These are phyloP conservation scores for Mus spicilegus DNA, from an alignment of 2,113 vertebrate species.

Conservation along the genomic window DNA sequence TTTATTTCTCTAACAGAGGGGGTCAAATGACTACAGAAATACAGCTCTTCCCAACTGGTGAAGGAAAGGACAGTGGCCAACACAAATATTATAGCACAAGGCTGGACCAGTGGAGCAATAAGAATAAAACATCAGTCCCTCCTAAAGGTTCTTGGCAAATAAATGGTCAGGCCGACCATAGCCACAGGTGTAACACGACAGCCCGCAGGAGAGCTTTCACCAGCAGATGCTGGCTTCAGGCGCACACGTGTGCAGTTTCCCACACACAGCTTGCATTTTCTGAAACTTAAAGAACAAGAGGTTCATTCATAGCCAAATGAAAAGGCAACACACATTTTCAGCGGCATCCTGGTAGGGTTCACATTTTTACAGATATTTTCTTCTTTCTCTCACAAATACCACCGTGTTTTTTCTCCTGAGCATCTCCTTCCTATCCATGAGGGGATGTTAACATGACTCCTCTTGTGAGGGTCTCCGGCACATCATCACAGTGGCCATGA, in stretches of 20 bases:
- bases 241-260: conserved; percentile 13
- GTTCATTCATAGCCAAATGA: conserved; percentile 62
- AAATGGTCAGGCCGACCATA: conserved; percentile 71
- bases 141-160: conserved; percentile 69
- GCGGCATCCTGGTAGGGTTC: conserved; percentile 20
- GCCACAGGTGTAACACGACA: conserved; percentile 67
- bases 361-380: conserved; percentile 44
- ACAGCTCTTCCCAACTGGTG: conserved; percentile 60
- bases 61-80: conserved; percentile 73
- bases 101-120: conserved; percentile 58
- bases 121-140: conserved; percentile 68
- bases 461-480: background rate
- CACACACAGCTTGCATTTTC: background rate
- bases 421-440: background rate
- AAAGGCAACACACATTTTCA: conserved; percentile 63
- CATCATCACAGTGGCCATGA: background rate
- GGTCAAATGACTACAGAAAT: conserved; percentile 11
- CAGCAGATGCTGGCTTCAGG: conserved; percentile 54
- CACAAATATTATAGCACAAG: conserved; percentile 72
- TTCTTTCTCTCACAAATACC: conserved; percentile 53
- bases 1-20: conserved; percentile 65
- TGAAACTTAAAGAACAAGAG: conserved; percentile 62
- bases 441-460: background rate
- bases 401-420: background rate
- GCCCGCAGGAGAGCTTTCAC: conserved; percentile 57